Base-by-base conservation (phyloP, 1,140 invertebrate genomes). In the Drosophila setifemur region DNA sequence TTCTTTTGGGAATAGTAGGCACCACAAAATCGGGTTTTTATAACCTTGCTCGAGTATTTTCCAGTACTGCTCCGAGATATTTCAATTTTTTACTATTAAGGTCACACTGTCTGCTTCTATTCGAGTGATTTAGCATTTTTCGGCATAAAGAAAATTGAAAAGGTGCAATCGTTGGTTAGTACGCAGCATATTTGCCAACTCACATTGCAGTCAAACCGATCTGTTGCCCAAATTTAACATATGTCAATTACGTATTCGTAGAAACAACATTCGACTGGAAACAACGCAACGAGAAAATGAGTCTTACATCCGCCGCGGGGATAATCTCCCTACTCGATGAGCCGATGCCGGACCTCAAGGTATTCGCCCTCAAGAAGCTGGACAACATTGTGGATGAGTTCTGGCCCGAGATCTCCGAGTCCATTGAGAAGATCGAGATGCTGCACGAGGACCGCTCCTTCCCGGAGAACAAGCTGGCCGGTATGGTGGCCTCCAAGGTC, bases 331-430 rank as follows among this genome's bases (percentile, higher is more conserved):
- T 99, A 61, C 92, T 99, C 48, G 97, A 99, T 91, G 98, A 99
- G 91, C 95, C 96, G 21, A 96, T 96, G 91, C 93, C 95, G 11
- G 97, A 98, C 91, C 92, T 99, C 37, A 98, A 98, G 91, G 94
- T 97, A 2, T 99, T 98, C 91, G 98, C 98, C 14, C 78, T 96
- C 47, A 95, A 96, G 78, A 98, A 98, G 87, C 91, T 99, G 35
- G 95, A 99, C 91, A 93, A 94, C 81, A 97, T 99, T 89, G 98
- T 99, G 0, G 97, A 99, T 90, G 96, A 98, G 91, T 99, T 99
- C 92, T 99, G 98, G 98, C 97, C 98, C 11, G 98, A 99, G 92
- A 99, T 99, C 67, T 98, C 97, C 0, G 98, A 99, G 92, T 96
- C 97, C 7, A 98, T 99, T 88, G 96, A 96, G 86, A 99, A 98